phyloP scores from a whole-genome alignment of 2,888 invertebrate species.

The Agriopis leucophaearia region DNA sequence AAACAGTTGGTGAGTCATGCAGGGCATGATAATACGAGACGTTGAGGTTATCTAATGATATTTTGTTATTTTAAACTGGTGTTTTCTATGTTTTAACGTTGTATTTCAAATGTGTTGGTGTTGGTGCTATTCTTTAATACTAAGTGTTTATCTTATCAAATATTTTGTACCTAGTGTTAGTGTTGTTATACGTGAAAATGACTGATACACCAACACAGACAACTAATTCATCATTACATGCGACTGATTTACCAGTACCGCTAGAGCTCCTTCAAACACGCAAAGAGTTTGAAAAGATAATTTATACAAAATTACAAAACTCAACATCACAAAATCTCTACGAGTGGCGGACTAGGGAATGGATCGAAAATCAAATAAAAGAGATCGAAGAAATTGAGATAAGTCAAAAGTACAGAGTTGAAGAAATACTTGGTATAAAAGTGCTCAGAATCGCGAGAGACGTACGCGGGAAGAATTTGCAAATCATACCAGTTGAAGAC shows the following conservation, averaged over 20 bases:
- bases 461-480: not conserved
- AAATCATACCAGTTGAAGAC: slow-evolving; percentile 7
- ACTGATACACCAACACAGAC: too few relatives aligned
- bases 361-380: slow-evolving; percentile 1
- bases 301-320: not conserved
- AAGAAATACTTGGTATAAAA: not conserved
- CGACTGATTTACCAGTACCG: not conserved
- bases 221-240: too few relatives aligned
- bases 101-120: too few relatives aligned
- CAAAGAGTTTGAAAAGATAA: not conserved
- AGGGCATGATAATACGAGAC: too few relatives aligned
- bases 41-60: too few relatives aligned
- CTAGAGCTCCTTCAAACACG: not conserved
- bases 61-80: too few relatives aligned
- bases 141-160: too few relatives aligned
- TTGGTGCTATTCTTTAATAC: too few relatives aligned
- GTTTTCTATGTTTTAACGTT: too few relatives aligned
- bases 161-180: too few relatives aligned
- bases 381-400: not conserved
- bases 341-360: slow-evolving; percentile 1
- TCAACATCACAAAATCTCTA: not conserved
- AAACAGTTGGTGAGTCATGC: too few relatives aligned
- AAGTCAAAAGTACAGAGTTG: not conserved
- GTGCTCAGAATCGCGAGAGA: not conserved
- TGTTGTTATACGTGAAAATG: too few relatives aligned